Percentiles rank a stretch among this genome's conserved stretches.
Conservation (phyloP, 2,113 vertebrate species). For the Marmota monax region DNA sequence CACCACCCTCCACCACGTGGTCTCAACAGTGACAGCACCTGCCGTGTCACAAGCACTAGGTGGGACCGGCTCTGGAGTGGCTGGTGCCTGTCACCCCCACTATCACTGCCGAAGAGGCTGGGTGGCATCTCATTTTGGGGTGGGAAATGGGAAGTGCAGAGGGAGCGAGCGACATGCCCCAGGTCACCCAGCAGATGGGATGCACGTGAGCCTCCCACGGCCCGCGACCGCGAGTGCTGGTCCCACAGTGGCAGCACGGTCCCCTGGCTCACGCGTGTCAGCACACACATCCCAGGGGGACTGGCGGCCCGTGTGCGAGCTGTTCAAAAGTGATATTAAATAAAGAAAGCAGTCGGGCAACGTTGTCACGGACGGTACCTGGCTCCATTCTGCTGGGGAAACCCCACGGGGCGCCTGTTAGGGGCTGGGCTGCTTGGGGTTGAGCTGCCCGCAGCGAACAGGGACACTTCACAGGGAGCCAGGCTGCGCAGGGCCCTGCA, state of each 20-base stretch:
- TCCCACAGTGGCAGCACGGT: too few relatives aligned
- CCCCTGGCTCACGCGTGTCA: background rate
- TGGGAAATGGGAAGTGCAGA: background rate
- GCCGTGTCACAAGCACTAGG: too few relatives aligned
- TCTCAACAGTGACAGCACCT: accelerated
- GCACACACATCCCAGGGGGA: background rate
- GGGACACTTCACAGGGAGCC: background rate
- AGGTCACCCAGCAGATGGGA: background rate
- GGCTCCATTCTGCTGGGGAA: background rate
- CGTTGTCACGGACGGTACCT: background rate
- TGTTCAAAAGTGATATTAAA: background rate
- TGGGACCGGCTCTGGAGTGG: accelerated
- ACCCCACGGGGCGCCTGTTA: accelerated
- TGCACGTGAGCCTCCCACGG: too few relatives aligned
- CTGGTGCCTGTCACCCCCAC: accelerated
- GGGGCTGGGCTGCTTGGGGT: accelerated
- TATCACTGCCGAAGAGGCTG: accelerated
- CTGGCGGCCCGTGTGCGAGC: background rate
- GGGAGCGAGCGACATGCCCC: accelerated
- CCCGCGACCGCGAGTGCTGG: too few relatives aligned
- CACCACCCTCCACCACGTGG: accelerated
- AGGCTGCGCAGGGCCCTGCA: accelerated
- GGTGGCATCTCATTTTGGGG: background rate
- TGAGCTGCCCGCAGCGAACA: accelerated
- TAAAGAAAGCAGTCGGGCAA: background rate